A percentile compares a stretch with the other conserved stretches of the same genome.
Conservation (phyloP, 2,113 vertebrate species). For the Pseudorectes ferrugineus region DNA sequence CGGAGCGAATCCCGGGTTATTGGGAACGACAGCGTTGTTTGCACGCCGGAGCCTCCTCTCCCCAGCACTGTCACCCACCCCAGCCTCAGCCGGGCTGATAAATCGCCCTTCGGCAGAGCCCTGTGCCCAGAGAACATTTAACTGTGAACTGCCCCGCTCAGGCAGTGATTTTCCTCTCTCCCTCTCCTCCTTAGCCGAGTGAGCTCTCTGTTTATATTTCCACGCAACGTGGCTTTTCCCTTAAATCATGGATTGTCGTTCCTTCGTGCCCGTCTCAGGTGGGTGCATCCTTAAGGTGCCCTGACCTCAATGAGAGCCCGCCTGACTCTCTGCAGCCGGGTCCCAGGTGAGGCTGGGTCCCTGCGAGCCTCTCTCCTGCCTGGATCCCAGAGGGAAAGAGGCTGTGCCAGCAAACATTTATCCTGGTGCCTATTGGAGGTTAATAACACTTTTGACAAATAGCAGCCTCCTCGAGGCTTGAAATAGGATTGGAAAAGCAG, state of each 20-base stretch:
- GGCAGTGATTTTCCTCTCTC: slow-evolving; percentile 31
- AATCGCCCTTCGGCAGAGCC: slow-evolving; percentile 26
- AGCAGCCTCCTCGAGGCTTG: not conserved
- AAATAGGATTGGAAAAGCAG: slow-evolving; percentile 11
- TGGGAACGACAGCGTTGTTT: not conserved
- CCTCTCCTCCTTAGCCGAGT: not conserved
- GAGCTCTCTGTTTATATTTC: not conserved
- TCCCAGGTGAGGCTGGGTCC: not conserved
- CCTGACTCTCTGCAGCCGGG: not conserved
- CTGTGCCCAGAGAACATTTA: not conserved
- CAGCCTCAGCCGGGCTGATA: slow-evolving; percentile 2
- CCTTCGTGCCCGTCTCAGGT: not conserved
- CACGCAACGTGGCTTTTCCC: not conserved
- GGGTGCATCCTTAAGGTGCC: not conserved
- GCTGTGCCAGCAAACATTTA: slow-evolving; percentile 14
- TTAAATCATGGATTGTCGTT: not conserved
- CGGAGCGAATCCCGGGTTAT: not conserved
- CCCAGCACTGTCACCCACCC: not conserved
- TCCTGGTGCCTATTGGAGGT: not conserved
- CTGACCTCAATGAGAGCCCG: not conserved
- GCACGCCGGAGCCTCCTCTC: not conserved
- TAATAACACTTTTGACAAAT: slow-evolving; percentile 17
- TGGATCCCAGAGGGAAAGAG: not conserved
- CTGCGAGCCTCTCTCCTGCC: not conserved
- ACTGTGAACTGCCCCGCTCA: not conserved